Percentiles rank a stretch among this genome's conserved stretches.
phyloP scores from a whole-genome alignment of 2,888 invertebrate genomes.

The Dermolepida albohirtum region DNA sequence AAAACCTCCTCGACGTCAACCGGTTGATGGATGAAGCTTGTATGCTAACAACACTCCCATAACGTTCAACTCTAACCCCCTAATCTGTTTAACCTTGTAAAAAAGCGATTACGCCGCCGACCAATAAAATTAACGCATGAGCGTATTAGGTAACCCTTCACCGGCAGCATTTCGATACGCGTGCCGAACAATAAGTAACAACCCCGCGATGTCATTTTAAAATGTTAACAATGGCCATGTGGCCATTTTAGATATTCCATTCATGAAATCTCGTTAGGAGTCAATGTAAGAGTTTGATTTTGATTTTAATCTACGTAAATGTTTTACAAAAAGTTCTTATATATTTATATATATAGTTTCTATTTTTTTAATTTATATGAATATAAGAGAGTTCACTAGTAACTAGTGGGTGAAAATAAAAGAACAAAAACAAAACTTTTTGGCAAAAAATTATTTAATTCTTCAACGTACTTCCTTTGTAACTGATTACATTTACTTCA shows the following conservation, averaged over 20 bases:
- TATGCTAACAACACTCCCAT: conserved; percentile 16
- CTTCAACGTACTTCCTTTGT: too few species aligned
- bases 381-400: too few species aligned
- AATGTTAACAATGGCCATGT: conserved; percentile 11
- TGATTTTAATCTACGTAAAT: too few species aligned
- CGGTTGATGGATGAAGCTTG: conserved; percentile 19
- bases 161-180: not conserved
- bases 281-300: too few species aligned
- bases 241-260: conserved; percentile 26
- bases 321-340: too few species aligned
- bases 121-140: conserved; percentile 51
- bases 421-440: too few species aligned
- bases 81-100: conserved; percentile 50
- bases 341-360: too few species aligned
- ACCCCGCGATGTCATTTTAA: conserved; percentile 12
- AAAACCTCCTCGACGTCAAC: conserved; percentile 25
- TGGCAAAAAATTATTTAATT: too few species aligned
- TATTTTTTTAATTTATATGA: too few species aligned
- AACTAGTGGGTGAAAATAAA: too few species aligned
- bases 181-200: conserved; percentile 12
- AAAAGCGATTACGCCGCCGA: conserved; percentile 44
- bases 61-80: conserved; percentile 47
- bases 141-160: conserved; percentile 51
- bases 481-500: too few species aligned
- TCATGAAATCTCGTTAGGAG: too few species aligned